phyloP scores from a whole-genome alignment of 2,113 vertebrate genomes.

The Callionymus lyra region DNA sequence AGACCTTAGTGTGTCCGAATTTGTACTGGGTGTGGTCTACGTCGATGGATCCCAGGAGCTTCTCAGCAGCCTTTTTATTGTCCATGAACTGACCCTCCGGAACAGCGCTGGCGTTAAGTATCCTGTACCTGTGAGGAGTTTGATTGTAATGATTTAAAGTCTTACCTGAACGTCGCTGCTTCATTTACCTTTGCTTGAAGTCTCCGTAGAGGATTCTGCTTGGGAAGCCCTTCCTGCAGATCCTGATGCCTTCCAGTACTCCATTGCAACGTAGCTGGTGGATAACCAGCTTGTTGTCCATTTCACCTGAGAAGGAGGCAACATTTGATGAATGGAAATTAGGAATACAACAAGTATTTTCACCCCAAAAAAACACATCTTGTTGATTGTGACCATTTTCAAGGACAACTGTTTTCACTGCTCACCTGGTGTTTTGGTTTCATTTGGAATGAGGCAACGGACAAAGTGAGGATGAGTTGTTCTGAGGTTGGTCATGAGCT shows the following conservation, averaged over 20 bases:
- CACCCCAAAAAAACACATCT: too few species aligned
- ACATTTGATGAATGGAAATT: not conserved
- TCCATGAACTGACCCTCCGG: constrained; percentile 57
- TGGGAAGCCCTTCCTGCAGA: constrained; percentile 51
- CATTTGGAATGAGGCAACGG: constrained; percentile 80
- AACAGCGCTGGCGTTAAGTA: constrained; percentile 77
- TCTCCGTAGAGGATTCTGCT: constrained; percentile 48
- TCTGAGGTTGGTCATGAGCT: constrained; percentile 78
- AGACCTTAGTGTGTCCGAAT: constrained; percentile 81
- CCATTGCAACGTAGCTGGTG: constrained; percentile 52
- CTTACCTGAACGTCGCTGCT: not conserved
- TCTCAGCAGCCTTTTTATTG: constrained; percentile 43
- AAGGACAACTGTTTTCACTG: too few species aligned
- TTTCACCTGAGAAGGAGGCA: constrained; percentile 8
- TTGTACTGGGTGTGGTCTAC: constrained; percentile 75
- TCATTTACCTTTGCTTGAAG: constrained; percentile 44
- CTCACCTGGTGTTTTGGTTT: constrained; percentile 80
- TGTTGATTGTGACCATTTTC: too few species aligned
- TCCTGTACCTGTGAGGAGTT: constrained; percentile 67
- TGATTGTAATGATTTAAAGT: fast-evolving
- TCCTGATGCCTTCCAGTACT: constrained; percentile 47
- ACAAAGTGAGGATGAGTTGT: constrained; percentile 83
- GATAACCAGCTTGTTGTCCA: constrained; percentile 47
- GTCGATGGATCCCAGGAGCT: constrained; percentile 65
- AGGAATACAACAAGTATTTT: not conserved